Evolutionary conservation across 2,888 invertebrate genomes (phyloP), one percentile per base, ranked within the genome.

Genomic region (Eupeodes luniger): DNA sequence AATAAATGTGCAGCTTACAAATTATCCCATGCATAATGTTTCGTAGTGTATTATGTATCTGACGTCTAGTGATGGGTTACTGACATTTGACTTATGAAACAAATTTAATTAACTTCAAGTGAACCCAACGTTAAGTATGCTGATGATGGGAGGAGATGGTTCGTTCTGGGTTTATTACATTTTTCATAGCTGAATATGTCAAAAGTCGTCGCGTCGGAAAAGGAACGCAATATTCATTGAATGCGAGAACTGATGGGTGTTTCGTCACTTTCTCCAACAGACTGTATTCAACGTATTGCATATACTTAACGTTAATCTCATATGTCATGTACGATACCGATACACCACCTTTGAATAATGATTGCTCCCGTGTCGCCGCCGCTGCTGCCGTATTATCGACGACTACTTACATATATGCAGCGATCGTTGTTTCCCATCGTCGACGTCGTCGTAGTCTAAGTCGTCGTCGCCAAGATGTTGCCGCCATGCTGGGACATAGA

Each of bases 91-190:
- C 61, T 51, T 62, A 14, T 11, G 7, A 49, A 19, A 12, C 34
- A 70, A 67, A 78, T 67, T 74, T 53, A 67, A 83, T 83, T 83
- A 83, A 78, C 72, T 57, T 61, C 44, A 27, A 76, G 40, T 72
- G 72, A 64, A 72, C 82, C 77, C 27, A 27, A 16, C 12, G 36
- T 70, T 36, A 59, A 72, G 12, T 34, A 27, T 40, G 19, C 12
- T 69, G 14, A 40, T 53, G 34, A 5, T 40, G n/a, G 40, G n/a
- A 16, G 34, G 11, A 36, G 5, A 49, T 66, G 9, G 0, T 53
- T 12, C 1, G 36, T 53, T n/a, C 0, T 27, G 2, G 16, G 10
- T 62, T 44, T 62, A 19, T 62, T 57, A 16, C 36, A 61, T 4
- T 40, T 40, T 61, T 36, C 36, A 36, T 9, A 36, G 40, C 40